Base-by-base conservation (phyloP, 2,113 vertebrate genomes). In the Leptocoma aspasia region DNA sequence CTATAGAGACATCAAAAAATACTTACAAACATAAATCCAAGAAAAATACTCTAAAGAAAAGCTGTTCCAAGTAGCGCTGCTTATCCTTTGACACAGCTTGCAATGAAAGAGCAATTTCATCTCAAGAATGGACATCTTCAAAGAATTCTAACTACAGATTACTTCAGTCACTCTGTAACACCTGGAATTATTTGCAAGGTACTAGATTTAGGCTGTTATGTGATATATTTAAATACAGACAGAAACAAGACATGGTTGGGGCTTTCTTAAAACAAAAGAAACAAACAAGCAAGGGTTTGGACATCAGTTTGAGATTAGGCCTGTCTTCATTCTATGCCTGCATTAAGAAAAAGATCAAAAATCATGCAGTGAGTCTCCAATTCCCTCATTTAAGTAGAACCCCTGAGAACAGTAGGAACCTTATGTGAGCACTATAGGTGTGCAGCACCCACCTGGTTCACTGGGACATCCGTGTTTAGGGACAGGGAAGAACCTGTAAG, bases 241-340 rank as follows among this genome's bases (percentile, higher is more conserved):
- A 72, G 4, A n/a, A 78, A 75, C 3, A 35, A 2, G 5, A 30
- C 27, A 49, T 0, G 13, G 42, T 3, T 42, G 4, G 20, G 3
- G 3, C 23, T 61, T 42, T 15, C 26, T 39, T 19, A 10, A 28
- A 47, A 39, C 7, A 83, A 59, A 21, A 68, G 8, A 35, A 52
- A 30, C 4, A 4, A 42, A 63, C 10, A 52, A 47, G 17, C 45
- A 37, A 28, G 3, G 24, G 24, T 84, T 21, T 75, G 33, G 41
- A 19, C 22, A 72, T 28, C 17, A 41, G 10, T 49, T 82, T 80
- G 16, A 82, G 19, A 24, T 9, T 49, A 33, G 22, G 21, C 22
- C 41, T 45, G 53, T 28, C 63, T 84, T 78, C 15, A 27, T 22
- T n/a, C 45, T 47, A 35, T 1, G 1, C 6, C 18, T 20, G 12